Percentiles rank a stretch among this genome's conserved stretches.
Conservation (phyloP, 2,113 vertebrate genomes). For the Galbula dea region DNA sequence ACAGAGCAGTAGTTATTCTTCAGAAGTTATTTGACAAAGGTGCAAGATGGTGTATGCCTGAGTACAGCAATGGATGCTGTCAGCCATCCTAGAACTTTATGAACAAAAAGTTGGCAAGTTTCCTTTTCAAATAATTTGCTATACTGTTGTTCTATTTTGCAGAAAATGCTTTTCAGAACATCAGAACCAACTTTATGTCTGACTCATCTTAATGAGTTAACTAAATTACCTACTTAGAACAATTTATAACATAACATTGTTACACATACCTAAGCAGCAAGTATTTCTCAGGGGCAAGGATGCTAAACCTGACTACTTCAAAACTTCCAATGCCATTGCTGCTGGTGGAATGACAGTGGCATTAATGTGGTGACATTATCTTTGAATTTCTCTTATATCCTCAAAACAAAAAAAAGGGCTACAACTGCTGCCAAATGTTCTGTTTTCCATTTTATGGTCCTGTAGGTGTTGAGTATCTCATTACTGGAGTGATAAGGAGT, state of each 20-base stretch:
- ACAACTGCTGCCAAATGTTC: not conserved
- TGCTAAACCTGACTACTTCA: not conserved
- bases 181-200: not conserved
- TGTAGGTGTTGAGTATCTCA: not conserved
- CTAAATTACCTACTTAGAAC: not conserved
- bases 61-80: not conserved
- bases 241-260: not conserved
- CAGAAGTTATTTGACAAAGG: not conserved
- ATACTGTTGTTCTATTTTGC: not conserved
- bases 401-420: not conserved
- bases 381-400: not conserved
- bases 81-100: not conserved
- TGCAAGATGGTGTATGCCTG: not conserved
- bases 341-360: not conserved
- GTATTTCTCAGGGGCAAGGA: not conserved
- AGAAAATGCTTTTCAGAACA: not conserved
- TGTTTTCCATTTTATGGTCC: not conserved
- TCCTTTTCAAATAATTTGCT: not conserved
- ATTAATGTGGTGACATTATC: too few species aligned
- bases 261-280: not conserved
- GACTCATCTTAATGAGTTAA: not conserved
- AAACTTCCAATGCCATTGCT: not conserved
- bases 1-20: not conserved
- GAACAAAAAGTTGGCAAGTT: not conserved
- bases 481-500: not conserved